Conservation (phyloP, 2,113 vertebrate species). For the Prionailurus bengalensis region DNA sequence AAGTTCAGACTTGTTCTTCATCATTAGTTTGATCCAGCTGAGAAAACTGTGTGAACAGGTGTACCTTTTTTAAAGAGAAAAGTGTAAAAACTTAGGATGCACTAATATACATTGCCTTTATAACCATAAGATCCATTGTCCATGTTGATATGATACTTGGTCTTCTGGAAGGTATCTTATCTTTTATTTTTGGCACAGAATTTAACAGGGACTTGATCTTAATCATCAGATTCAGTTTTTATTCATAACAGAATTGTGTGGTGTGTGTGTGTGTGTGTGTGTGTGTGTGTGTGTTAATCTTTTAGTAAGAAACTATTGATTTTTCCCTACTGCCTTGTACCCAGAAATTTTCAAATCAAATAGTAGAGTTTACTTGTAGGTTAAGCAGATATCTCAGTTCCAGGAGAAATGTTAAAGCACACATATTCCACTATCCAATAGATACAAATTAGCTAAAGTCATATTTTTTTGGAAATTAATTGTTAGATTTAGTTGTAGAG, state of each 20-base stretch:
- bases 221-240: background rate
- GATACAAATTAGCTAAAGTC: background rate
- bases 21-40: background rate
- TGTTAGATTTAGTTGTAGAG: background rate
- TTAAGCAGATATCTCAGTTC: background rate
- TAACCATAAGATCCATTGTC: background rate
- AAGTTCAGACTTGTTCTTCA: background rate
- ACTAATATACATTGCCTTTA: background rate
- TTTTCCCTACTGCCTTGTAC: background rate
- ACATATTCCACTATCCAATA: background rate
- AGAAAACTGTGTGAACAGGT: no score
- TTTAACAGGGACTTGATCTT: background rate
- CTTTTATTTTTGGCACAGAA: constrained; percentile 18
- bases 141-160: background rate
- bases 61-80: background rate
- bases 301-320: constrained; percentile 14
- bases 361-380: background rate
- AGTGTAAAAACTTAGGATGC: background rate
- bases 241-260: background rate
- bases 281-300: background rate
- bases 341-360: constrained; percentile 5
- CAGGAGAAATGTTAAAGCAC: constrained; percentile 1
- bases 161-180: background rate
- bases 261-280: background rate
- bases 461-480: constrained; percentile 18